A percentile compares a stretch with the other conserved stretches of the same genome.
Evolutionary conservation across 2,888 invertebrate genomes (phyloP).

Genomic region (Eustalomyia histrio): DNA sequence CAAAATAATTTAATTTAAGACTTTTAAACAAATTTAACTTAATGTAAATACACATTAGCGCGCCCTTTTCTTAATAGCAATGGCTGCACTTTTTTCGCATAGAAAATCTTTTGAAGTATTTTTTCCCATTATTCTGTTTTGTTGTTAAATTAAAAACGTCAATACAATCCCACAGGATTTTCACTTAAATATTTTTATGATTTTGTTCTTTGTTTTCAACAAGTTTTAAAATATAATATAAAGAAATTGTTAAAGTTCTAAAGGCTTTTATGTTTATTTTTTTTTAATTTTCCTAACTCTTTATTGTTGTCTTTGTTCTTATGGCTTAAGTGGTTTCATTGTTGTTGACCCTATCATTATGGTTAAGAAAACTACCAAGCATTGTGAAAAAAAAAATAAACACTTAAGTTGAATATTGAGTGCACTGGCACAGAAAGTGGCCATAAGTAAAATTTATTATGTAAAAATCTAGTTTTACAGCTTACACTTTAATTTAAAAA

Average conservation of each 20-base stretch:
- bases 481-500: too few species aligned
- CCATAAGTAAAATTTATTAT: too few species aligned
- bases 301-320: constrained; percentile 16
- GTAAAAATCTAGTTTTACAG: too few species aligned
- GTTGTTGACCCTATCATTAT: neutral
- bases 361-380: neutral
- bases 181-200: neutral
- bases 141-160: neutral
- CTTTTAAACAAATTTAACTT: constrained; percentile 17
- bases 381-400: neutral
- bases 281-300: constrained; percentile 17
- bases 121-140: neutral
- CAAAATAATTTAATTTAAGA: constrained; percentile 22
- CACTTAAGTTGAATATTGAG: neutral
- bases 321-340: constrained; percentile 6
- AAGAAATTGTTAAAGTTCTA: neutral
- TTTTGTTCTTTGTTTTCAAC: neutral
- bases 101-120: neutral
- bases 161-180: neutral
- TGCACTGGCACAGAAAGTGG: neutral
- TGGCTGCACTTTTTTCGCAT: constrained; percentile 7
- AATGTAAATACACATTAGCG: constrained; percentile 29
- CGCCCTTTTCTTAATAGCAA: constrained; percentile 22
- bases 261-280: constrained; percentile 1
- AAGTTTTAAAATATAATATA: neutral